Conservation (phyloP, 2,113 vertebrate species). For the Amblyopsis rosae region DNA sequence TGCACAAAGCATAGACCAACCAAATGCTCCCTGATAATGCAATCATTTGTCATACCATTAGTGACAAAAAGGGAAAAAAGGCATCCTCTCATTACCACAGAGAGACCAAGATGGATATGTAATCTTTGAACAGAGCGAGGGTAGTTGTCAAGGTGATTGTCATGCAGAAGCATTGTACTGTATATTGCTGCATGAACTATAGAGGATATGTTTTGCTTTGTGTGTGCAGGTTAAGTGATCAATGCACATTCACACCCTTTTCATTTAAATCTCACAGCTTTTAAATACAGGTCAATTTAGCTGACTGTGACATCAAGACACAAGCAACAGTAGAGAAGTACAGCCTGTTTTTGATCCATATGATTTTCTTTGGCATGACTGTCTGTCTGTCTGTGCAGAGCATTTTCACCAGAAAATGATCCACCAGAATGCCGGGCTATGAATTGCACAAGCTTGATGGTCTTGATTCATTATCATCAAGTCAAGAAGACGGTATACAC, state of each 20-base stretch:
- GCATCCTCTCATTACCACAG: too few relatives aligned
- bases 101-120: too few relatives aligned
- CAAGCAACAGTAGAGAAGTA: background rate
- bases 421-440: constrained; percentile 18
- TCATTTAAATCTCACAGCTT: too few relatives aligned
- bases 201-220: too few relatives aligned
- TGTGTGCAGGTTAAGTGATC: too few relatives aligned
- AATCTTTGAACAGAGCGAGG: constrained; percentile 8
- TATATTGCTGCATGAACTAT: too few relatives aligned
- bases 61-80: background rate
- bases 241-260: too few relatives aligned
- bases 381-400: constrained; percentile 19
- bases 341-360: background rate
- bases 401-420: constrained; percentile 14
- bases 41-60: too few relatives aligned
- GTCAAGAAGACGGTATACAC: constrained; percentile 32
- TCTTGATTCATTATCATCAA: constrained; percentile 46
- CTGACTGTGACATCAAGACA: background rate
- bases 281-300: too few relatives aligned
- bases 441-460: constrained; percentile 31
- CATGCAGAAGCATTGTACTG: too few relatives aligned
- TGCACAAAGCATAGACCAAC: constrained; percentile 51
- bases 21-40: constrained; percentile 25
- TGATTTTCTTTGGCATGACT: constrained; percentile 23
- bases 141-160: background rate